Base-by-base conservation (phyloP, 2,797 vertebrate genomes). In the Pseudochaenichthys georgianus region DNA sequence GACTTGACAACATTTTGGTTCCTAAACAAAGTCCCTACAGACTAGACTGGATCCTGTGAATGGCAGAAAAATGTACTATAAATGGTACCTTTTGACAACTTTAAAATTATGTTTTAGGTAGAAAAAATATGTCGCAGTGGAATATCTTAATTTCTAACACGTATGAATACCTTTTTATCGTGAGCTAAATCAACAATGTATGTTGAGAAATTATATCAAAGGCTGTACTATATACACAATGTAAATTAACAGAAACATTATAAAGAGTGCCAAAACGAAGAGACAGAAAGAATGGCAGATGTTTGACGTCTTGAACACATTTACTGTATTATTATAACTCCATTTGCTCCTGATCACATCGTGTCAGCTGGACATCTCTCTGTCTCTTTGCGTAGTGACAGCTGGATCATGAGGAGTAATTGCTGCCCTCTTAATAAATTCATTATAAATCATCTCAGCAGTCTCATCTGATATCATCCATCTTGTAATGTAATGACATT, bases 361-460 rank as follows among this genome's bases (percentile, higher is more conserved):
- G 9, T 28, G 61, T 71, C 59, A 57, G 64, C 70, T 48, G 63
- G 13, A 54, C 48, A 34, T 60, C 64, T 65, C 21, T 64, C 3
- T 48, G 21, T 13, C 46, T 34, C 53, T 17, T 8, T 28, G 23
- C 23, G 23, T 28, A 28, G 23, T 31, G 73, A 77, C 77, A 72
- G 66, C 15, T 19, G 13, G 64, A 83, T 79, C 67, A 73, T 57
- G 2, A 75, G 66, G 65, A 77, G 47, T 83, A 81, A 85, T 85
- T 64, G 63, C 77, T 15, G n/a, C 60, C 63, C 64, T 64, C 31
- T 60, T 67, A 71, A 28, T 42, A 64, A 66, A 61, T 78, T 73
- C 31, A 19, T n/a, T 46, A 23, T 51, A 61, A 66, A 73, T 83
- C 34, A 70, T 66, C 72, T 68, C 61, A 34, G 34, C 34, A 34